Evolutionary conservation across 2,888 invertebrate species (phyloP), one percentile per base, ranked within the genome.

Genomic region (Standfussiana lucernea): DNA sequence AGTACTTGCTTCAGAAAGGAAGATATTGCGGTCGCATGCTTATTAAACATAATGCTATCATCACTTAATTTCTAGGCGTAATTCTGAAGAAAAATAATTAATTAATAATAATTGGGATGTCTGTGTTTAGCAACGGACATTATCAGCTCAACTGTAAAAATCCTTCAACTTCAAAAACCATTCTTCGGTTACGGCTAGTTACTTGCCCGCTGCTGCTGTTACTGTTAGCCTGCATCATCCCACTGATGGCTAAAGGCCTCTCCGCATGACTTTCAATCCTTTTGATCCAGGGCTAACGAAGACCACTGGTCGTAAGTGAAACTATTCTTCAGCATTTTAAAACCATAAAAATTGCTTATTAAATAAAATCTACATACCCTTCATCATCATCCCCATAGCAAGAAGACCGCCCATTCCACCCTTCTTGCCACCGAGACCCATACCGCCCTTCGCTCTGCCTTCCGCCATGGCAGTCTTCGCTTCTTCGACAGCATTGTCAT

Each of bases 361-460:
- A 42, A 47, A 75, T 18, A 0, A 42, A 11, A 47, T 24, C 2
- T 28, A 89, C 92, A 88, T 91, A 96, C 96, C 98, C 96, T 97
- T 97, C 97, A 97, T 97, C 97, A 96, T 97, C 93, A 95, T 95
- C 86, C 97, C 97, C 84, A 97, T 97, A 10, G 97, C 97, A 1
- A 97, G 88, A 1, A 97, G 89, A 2, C 95, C 96, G 10, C 96
- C 97, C 91, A 97, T 97, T 59, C 97, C 97, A 1, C 94, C 93
- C 77, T 94, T 94, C 88, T 93, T 94, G 67, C 93, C 92, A 18
- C 93, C 93, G 45, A 91, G 86, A 47, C 93, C 93, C 67, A 95
- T 89, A 8, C 94, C 93, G 3, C 95, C 95, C 87, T 93, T 92
- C 3, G 69, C 90, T 86, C 97, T 95, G 56, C 96, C 95, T 62